These are phyloP conservation scores for Mnemiopsis leidyi DNA, from an alignment of 37 sponge, comb jelly and placozoan genomes.

Conservation along the genomic window DNA sequence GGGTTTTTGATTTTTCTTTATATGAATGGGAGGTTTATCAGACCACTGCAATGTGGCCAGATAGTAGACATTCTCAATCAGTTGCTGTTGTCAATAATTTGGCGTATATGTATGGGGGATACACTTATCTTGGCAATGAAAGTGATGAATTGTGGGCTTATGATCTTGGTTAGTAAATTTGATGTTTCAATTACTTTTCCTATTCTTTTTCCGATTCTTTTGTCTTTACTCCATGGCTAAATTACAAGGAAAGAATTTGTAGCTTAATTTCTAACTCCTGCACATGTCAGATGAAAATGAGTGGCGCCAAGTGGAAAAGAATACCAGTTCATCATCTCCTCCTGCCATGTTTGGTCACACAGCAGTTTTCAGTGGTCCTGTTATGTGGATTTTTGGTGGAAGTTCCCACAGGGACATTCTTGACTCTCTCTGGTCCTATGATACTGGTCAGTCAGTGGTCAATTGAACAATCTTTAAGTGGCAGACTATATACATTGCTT, in stretches of 20 bases:
- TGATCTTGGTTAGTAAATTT: conserved; percentile 39
- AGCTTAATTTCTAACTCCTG: no score
- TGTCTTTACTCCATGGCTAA: no score
- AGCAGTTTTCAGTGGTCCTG: not conserved
- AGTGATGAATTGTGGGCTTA: conserved; percentile 37
- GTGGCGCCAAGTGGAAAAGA: not conserved
- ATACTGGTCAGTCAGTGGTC: conserved; percentile 39
- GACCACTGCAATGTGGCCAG: not conserved
- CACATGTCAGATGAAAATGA: conserved; percentile 12
- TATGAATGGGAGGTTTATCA: conserved; percentile 26
- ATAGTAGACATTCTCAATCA: conserved; percentile 17
- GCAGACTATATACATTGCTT: no score
- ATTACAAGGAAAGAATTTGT: no score
- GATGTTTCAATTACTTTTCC: not conserved
- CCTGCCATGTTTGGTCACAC: conserved; percentile 38
- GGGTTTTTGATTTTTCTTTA: conserved; percentile 51
- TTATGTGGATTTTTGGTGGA: conserved; percentile 41
- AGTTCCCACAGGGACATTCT: not conserved
- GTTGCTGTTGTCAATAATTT: no score
- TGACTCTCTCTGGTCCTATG: conserved; percentile 1
- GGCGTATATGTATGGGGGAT: conserved; percentile 49
- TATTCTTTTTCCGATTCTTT: no score
- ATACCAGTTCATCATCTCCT: not conserved
- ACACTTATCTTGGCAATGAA: conserved; percentile 39
- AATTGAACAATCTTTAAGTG: no score